Base-by-base conservation (phyloP, 1,140 invertebrate species). In the Grapholita molesta region DNA sequence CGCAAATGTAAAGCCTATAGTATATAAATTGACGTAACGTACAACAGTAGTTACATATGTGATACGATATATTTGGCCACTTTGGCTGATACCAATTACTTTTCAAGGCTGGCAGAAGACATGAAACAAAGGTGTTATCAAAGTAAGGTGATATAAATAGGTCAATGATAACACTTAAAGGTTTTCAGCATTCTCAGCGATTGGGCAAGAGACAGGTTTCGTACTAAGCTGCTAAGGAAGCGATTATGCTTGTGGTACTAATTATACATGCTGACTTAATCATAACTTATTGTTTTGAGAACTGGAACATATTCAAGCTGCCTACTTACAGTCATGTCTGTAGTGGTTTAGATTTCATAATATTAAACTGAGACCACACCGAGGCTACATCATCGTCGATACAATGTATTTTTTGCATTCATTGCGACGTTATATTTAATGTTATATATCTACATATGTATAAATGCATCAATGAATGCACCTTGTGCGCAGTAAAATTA, bases 91-190 rank as follows among this genome's bases (percentile, higher is more conserved):
- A n/a, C n/a, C n/a, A n/a, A n/a, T n/a, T n/a, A n/a, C n/a, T n/a
- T n/a, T 57, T 25, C 9, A 12, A 57, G 53, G 53, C 53, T 24
- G 24, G 2, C 53, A 57, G 25, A 53, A 25, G 53, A 57, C 25
- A 25, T 2, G n/a, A n/a, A n/a, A 42, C 38, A 25, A 24, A 11
- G 53, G 15, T 12, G 21, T 55, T 55, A 55, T 55, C 42, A 15
- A 12, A 42, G 11, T 15, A 18, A 9, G 6, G 33, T 15, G 38
- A 7, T 42, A n/a, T 42, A 42, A 42, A 42, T 42, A 42, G 53
- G 53, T 57, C 23, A 57, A 5, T 57, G 12, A 57, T 57, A 28
- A n/a, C 55, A 32, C 55, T 61, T 61, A 25, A 61, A 61, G 55
- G 55, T 61, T 61, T 61, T 61, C 55, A 61, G 55, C 53, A 30